Conservation (phyloP, 2,888 invertebrate genomes). For the Hydropsyche betteni region DNA sequence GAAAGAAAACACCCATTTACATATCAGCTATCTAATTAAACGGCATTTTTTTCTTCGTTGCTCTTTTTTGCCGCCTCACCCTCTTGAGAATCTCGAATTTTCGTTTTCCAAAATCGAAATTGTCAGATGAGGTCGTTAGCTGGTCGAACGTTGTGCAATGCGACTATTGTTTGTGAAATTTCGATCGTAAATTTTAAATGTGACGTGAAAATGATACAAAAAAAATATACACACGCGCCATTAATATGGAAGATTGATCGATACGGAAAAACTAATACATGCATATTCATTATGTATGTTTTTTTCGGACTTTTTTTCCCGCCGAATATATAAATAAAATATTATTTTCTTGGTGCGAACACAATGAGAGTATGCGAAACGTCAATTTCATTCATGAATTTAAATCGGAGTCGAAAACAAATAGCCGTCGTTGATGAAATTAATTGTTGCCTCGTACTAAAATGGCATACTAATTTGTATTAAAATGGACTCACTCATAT, state of each 20-base stretch:
- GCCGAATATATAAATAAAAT: no score
- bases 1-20: conserved; percentile 49
- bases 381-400: conserved; percentile 30
- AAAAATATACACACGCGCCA: conserved; percentile 18
- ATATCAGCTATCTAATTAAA: conserved; percentile 50
- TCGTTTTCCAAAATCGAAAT: neutral
- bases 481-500: neutral
- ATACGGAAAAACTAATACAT: conserved; percentile 22
- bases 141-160: conserved; percentile 17
- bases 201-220: conserved; percentile 28
- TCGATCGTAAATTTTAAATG: conserved; percentile 30
- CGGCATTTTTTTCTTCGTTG: conserved; percentile 26
- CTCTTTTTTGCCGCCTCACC: neutral
- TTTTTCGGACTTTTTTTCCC: no score
- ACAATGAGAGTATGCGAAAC: conserved; percentile 14
- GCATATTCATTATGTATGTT: conserved; percentile 9
- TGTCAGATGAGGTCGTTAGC: conserved; percentile 4
- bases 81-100: neutral
- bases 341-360: neutral
- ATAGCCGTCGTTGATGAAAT: conserved; percentile 22
- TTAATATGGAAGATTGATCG: conserved; percentile 33
- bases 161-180: conserved; percentile 26
- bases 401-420: conserved; percentile 6
- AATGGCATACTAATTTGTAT: conserved; percentile 31
- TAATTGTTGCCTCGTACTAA: conserved; percentile 29